Conservation (phyloP, 2,797 vertebrate genomes). For the Chromis chromis region DNA sequence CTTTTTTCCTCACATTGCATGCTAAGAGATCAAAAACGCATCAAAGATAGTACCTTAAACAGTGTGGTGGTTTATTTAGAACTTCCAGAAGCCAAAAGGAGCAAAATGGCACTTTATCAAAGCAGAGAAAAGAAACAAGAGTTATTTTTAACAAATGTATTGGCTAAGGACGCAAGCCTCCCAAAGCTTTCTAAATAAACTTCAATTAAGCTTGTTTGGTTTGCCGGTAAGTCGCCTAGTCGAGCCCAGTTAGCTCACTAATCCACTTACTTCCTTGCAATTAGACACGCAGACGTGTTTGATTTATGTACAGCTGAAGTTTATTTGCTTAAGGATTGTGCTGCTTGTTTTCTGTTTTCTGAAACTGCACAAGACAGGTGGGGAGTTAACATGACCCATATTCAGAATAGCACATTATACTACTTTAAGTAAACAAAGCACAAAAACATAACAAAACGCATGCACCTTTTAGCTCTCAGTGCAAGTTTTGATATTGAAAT, state of each 20-base stretch:
- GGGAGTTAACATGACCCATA: background rate
- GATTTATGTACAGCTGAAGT: background rate
- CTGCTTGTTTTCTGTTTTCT: background rate
- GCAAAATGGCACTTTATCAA: background rate
- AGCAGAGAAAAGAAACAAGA: background rate
- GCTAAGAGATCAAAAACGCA: slow-evolving; percentile 7
- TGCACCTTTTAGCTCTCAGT: background rate
- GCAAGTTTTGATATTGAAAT: background rate
- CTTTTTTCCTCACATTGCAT: background rate
- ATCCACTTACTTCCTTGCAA: slow-evolving; percentile 24
- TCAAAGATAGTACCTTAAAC: background rate
- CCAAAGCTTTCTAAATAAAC: slow-evolving; percentile 16
- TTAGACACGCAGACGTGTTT: slow-evolving; percentile 8
- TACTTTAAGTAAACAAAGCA: background rate
- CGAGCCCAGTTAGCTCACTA: background rate
- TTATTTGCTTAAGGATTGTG: background rate
- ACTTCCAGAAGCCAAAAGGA: background rate
- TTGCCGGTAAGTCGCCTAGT: slow-evolving; percentile 5
- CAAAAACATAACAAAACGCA: background rate
- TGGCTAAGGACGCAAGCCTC: background rate
- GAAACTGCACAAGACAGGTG: background rate
- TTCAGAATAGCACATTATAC: background rate
- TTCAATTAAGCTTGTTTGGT: slow-evolving; percentile 2
- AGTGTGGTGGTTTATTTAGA: background rate
- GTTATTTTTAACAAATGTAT: too few relatives aligned